phyloP scores from a whole-genome alignment of 2,888 invertebrate species.

The Amorpha juglandis region DNA sequence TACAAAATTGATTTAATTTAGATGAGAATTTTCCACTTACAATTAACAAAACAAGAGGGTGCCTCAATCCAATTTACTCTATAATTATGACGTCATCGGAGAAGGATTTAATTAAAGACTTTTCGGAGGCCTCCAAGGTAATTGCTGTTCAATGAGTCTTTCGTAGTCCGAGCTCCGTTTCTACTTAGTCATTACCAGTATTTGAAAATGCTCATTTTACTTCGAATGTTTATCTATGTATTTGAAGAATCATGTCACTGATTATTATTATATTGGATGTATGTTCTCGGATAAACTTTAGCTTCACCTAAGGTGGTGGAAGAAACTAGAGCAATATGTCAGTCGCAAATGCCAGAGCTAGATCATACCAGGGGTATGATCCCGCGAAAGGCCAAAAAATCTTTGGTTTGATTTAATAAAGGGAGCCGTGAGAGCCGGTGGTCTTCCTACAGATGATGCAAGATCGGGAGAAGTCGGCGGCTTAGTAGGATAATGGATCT shows the following conservation, averaged over 20 bases:
- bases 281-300: no score
- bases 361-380: no score
- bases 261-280: slow-evolving; percentile 6
- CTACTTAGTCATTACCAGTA: slow-evolving; percentile 71
- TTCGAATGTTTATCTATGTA: slow-evolving; percentile 29
- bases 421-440: no score
- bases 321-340: no score
- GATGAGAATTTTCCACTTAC: slow-evolving; percentile 70
- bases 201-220: slow-evolving; percentile 55
- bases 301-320: no score
- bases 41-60: slow-evolving; percentile 78
- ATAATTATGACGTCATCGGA: slow-evolving; percentile 84
- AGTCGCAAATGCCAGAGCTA: no score
- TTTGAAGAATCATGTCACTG: slow-evolving; percentile 13
- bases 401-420: no score
- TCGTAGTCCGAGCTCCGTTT: slow-evolving; percentile 74
- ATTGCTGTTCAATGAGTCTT: slow-evolving; percentile 83
- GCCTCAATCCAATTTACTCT: slow-evolving; percentile 78
- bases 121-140: slow-evolving; percentile 78
- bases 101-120: slow-evolving; percentile 84
- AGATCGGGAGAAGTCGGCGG: no score
- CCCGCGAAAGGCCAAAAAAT: no score
- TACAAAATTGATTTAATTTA: slow-evolving; percentile 64
- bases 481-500: no score
- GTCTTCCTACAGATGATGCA: no score